Base-by-base conservation (phyloP, 1,140 invertebrate species). In the Bursaphelenchus mucronatus region DNA sequence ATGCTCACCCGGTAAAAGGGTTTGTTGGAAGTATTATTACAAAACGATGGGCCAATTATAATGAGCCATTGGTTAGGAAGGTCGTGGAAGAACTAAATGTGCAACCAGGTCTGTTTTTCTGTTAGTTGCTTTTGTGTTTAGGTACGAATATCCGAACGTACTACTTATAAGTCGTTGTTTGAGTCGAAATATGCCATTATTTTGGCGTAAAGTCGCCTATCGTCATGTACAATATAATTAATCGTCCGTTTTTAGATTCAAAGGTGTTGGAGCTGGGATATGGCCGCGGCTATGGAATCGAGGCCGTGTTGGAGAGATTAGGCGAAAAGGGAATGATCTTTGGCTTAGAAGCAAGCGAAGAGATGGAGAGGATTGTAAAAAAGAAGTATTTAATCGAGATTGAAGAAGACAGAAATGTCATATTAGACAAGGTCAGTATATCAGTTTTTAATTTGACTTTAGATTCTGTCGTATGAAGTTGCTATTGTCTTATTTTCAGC, bases 251-350 rank as follows among this genome's bases (percentile, higher is more conserved):
- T 71, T 64, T 41, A 71, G 69, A 71, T 55, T 17, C 66, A 30
- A 68, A 66, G 10, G 51, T 73, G 17, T 56, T 71, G 4, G 69
- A 71, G 50, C n/a, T 71, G n/a, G 69, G 69, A 44, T 71, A 61
- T 54, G 69, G 69, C 6, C 63, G 69, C 46, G 69, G 69, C n/a
- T 15, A 65, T 47, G 69, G 69, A 19, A 15, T 71, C 0, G 21
- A 45, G 9, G n/a, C 45, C 13, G 15, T 64, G 21, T 55, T 50
- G n/a, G 47, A 67, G 30, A 72, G 6, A n/a, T 21, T 71, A 43
- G n/a, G 45, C 10, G 69, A 69, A 1, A 56, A 61, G 7, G 69
- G 69, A 40, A 39, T 17, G 11, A 56, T 68, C 8, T 65, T 59
- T 47, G 69, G 69, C 7, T n/a, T 65, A 9, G 68, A 69, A 47